Base-by-base conservation (phyloP, 2,888 invertebrate genomes). In the Drosophila ezoana region DNA sequence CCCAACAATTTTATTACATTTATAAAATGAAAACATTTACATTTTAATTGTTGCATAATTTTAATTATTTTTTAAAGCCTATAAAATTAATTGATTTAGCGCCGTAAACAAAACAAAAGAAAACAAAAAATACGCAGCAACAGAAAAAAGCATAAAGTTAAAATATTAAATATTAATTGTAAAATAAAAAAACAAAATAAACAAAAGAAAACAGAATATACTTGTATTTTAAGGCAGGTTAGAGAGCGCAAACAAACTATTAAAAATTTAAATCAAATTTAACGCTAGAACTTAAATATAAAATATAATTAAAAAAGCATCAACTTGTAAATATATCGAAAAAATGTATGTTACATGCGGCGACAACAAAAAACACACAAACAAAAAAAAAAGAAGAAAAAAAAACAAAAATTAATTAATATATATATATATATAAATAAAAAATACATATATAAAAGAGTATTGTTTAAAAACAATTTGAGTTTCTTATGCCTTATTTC, bases 1-100 rank as follows among this genome's bases (percentile, higher is more conserved):
- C 87, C 89, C 87, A 85, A 85, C 89, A 86, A 89, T 87, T 81
- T 90, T 89, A 85, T 78, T 89, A 89, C 81, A 89, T 85, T 89
- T 89, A 89, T 89, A 84, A 89, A 89, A 85, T 86, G 72, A 77
- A 81, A 79, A 85, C 76, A 76, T 76, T 88, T 86, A 88, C 74
- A 81, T 88, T 86, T 86, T 80, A 89, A 90, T 89, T 89, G 89
- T 89, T 89, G 89, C 89, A 89, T 89, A 89, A 82, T 89, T 89
- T 90, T 89, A 89, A 86, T 88, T 84, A 81, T 79, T 81, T 81
- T 87, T 83, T 90, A 79, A 72, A 51, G 64, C 79, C 82, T 76
- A 81, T 79, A 72, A 68, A 71, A 70, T 69, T 64, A 76, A 79
- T 61, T 68, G 69, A 87, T 69, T 80, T 73, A 81, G 74, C 72